Evolutionary conservation across 2,888 invertebrate species (phyloP), one percentile per base, ranked within the genome.

Genomic region (Azorinus chamasolen): DNA sequence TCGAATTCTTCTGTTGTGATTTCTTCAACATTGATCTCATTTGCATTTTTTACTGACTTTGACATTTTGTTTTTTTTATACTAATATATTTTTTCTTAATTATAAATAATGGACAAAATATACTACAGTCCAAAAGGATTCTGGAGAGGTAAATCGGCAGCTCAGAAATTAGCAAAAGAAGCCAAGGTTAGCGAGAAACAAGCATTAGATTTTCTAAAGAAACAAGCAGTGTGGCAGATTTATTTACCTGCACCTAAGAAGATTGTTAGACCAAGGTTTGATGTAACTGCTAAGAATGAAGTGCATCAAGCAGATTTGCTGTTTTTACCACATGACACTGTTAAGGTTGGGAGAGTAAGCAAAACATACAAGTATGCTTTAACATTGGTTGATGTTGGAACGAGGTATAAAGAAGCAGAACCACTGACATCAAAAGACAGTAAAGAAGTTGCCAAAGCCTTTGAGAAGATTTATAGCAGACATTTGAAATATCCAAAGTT

Each of bases 281-380:
- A 75, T 63, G 75, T 75, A 2, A 50, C 59, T 46, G 48, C 57
- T n/a, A n/a, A n/a, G n/a, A n/a, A n/a, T n/a, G n/a, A n/a, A n/a
- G n/a, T n/a, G n/a, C n/a, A n/a, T n/a, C n/a, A n/a, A n/a, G n/a
- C n/a, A n/a, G n/a, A n/a, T n/a, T n/a, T n/a, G n/a, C n/a, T n/a
- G n/a, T n/a, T n/a, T n/a, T n/a, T n/a, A n/a, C n/a, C n/a, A n/a
- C n/a, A n/a, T n/a, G n/a, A n/a, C n/a, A n/a, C n/a, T n/a, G 58
- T 74, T 39, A 51, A 79, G 48, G 83, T 77, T 37, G 50, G 50
- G 27, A 57, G 71, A 45, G 37, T 14, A 51, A 46, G 50, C 45
- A 73, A 73, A 65, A 77, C 64, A 37, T 79, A 79, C 54, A 81
- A 81, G 55, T 83, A 79, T 55, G 79, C 76, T 16, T 53, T 83